Evolutionary conservation across 1,140 invertebrate species (phyloP), one percentile per base, ranked within the genome.

Genomic region (Venturia canescens): DNA sequence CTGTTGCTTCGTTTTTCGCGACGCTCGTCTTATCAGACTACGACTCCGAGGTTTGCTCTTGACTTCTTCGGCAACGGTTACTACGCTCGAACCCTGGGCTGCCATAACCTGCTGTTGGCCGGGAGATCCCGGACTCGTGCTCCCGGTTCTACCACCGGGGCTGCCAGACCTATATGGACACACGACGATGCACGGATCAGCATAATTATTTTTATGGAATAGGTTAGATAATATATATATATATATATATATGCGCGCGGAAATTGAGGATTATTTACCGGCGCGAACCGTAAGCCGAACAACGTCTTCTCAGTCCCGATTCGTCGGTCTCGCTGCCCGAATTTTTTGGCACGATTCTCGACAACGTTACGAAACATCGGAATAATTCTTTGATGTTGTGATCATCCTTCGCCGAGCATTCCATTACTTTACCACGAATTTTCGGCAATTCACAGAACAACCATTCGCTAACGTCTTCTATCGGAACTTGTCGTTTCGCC

Each of bases 321-420:
- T 94, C 94, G 79, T 94, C 94, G 48, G 92, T 84, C 57, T 94
- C 93, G 29, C 93, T 93, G 1, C 92, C 90, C 4, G 93, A 92
- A 84, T 91, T 92, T 79, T 91, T 92, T 27, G 93, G 92, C 53
- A 95, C 90, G 57, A 95, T 95, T 85, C 93, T 94, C 3, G 95
- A 95, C 16, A 96, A 90, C 1, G 94, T 94, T 69, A 96, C 91
- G 88, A 96, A 95, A 81, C 93, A 94, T 83, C 94, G 94, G 87
- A 96, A 96, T 63, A 97, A 93, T 81, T 97, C 96, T 86, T 94
- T 95, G 78, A 97, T 94, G 88, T 96, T 96, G 84, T 93, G 93
- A 87, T 96, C 95, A 82, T 96, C 95, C 88, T 96, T 97, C 4
- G 96, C 96, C 2, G 96, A 97, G 85, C 96, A 97, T 88, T 97